phyloP scores from a whole-genome alignment of 2,797 vertebrate genomes.

The Columba guinea region DNA sequence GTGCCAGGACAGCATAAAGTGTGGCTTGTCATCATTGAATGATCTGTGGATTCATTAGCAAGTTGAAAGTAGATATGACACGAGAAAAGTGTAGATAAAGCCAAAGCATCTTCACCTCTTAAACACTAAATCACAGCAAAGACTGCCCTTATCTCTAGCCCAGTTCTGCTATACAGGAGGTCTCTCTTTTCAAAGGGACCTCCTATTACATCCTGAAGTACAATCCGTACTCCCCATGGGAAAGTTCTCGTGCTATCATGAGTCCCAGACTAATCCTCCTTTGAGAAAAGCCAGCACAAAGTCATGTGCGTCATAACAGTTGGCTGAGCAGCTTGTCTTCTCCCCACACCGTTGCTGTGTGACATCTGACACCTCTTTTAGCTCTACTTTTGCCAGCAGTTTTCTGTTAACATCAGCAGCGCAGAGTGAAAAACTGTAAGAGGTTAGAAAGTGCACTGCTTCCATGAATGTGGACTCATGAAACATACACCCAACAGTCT shows the following conservation, averaged over 20 bases:
- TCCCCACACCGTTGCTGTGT: background rate
- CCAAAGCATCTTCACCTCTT: background rate
- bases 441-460: background rate
- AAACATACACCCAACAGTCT: background rate
- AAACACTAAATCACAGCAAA: background rate
- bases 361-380: slow-evolving; percentile 8
- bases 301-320: background rate
- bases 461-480: background rate
- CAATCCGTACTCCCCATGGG: background rate
- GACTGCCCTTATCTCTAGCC: background rate
- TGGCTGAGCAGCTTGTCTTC: slow-evolving; percentile 19
- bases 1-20: background rate
- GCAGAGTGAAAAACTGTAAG: background rate
- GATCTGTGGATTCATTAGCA: background rate
- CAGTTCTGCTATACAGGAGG: background rate
- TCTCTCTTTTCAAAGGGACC: slow-evolving; percentile 7
- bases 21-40: background rate
- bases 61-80: background rate
- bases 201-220: slow-evolving; percentile 15
- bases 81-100: background rate
- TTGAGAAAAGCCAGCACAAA: slow-evolving; percentile 27
- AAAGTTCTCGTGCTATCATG: slow-evolving; percentile 3
- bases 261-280: background rate
- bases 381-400: slow-evolving; percentile 2
- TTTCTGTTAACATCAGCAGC: slow-evolving; percentile 11